A percentile compares a stretch with the other conserved stretches of the same genome.
These are phyloP conservation scores for Acronicta leporina DNA, from an alignment of 2,888 invertebrate genomes.

Conservation along the genomic window DNA sequence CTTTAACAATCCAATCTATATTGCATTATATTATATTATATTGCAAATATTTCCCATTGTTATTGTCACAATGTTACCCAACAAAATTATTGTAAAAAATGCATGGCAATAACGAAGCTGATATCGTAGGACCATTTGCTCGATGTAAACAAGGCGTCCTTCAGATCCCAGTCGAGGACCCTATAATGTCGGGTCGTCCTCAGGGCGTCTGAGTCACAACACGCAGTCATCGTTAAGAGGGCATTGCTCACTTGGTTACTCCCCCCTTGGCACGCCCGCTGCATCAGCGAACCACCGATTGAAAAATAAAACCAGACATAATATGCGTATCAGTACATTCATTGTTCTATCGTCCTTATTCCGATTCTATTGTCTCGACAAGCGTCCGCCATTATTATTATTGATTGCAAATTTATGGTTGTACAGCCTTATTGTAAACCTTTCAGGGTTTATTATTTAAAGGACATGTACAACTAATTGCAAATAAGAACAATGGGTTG, in stretches of 20 bases:
- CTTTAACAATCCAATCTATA: constrained; percentile 19
- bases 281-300: constrained; percentile 72
- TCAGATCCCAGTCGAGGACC: constrained; percentile 86
- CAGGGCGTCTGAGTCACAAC: constrained; percentile 85
- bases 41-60: constrained; percentile 41
- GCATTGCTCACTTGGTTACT: constrained; percentile 85
- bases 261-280: constrained; percentile 76
- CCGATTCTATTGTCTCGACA: constrained; percentile 79
- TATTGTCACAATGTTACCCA: constrained; percentile 33
- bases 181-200: constrained; percentile 86
- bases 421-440: constrained; percentile 74
- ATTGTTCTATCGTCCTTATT: constrained; percentile 85
- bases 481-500: constrained; percentile 43
- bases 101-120: constrained; percentile 53
- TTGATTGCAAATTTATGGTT: constrained; percentile 82
- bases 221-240: constrained; percentile 87
- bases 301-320: constrained; percentile 74
- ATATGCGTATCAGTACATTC: constrained; percentile 75
- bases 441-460: constrained; percentile 66
- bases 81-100: constrained; percentile 48
- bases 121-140: constrained; percentile 71
- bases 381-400: constrained; percentile 75
- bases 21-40: too few relatives aligned
- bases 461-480: constrained; percentile 52
- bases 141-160: constrained; percentile 82